These are phyloP conservation scores for Sarcophaga subvicina DNA, from an alignment of 2,888 invertebrate species.

Conservation along the genomic window DNA sequence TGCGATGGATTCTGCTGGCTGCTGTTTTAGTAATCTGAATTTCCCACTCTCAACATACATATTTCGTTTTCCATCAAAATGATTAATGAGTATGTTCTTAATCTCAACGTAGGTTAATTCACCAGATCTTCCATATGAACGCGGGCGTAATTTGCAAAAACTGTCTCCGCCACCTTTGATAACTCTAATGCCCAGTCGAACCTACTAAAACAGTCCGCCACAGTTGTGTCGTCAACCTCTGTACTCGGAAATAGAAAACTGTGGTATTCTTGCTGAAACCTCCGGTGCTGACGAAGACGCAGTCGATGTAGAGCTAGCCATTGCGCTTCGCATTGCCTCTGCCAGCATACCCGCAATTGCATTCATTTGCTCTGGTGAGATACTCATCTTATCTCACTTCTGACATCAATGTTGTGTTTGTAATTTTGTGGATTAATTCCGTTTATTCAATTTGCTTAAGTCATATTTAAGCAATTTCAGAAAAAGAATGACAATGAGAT, in stretches of 20 bases:
- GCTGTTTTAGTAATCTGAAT: conserved; percentile 30
- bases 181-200: conserved; percentile 20
- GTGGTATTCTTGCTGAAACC: background rate
- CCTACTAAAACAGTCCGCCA: conserved; percentile 12
- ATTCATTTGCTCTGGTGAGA: conserved; percentile 33
- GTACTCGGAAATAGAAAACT: conserved; percentile 16
- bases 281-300: background rate
- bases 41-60: conserved; percentile 17
- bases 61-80: conserved; percentile 12
- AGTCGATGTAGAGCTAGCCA: background rate
- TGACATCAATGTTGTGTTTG: conserved; percentile 17
- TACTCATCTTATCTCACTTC: conserved; percentile 48
- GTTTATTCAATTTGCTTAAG: too few species aligned
- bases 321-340: conserved; percentile 18
- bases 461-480: too few species aligned
- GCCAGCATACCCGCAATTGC: conserved; percentile 17
- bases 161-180: conserved; percentile 1
- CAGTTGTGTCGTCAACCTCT: background rate
- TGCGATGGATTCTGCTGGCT: conserved; percentile 19
- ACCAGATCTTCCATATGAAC: background rate
- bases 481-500: too few species aligned
- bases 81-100: background rate
- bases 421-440: too few species aligned
- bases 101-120: background rate
- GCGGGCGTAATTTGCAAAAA: conserved; percentile 7